These are phyloP conservation scores for Chrysolina oricalcia DNA, from an alignment of 2,888 invertebrate genomes.

Conservation along the genomic window DNA sequence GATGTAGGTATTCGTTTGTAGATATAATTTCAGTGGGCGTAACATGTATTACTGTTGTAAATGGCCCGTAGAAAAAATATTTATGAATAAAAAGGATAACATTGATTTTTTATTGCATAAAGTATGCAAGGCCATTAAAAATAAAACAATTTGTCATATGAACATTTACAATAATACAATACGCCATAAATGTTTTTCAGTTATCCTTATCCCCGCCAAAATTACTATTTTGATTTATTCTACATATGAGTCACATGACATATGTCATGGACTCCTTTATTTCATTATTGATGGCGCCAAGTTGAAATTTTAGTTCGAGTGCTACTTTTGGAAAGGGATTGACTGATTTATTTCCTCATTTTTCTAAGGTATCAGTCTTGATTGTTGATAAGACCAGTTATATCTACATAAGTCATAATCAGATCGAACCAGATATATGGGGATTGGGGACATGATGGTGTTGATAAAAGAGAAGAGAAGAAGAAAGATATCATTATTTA, in stretches of 20 bases:
- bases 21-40: background rate
- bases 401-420: background rate
- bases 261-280: constrained; percentile 70
- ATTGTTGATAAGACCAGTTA: background rate
- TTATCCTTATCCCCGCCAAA: constrained; percentile 29
- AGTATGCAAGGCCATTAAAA: background rate
- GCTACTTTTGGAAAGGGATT: background rate
- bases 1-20: no score
- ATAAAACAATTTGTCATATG: background rate
- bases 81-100: background rate
- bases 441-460: constrained; percentile 76
- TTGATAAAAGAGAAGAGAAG: constrained; percentile 73
- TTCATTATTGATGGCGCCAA: constrained; percentile 75
- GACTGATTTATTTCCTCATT: background rate
- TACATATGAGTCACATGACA: constrained; percentile 72
- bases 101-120: background rate
- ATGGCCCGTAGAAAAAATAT: background rate
- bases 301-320: background rate
- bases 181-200: background rate
- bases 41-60: background rate
- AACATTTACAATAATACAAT: background rate
- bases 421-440: constrained; percentile 61
- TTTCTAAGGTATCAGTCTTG: background rate
- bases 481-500: constrained; percentile 41
- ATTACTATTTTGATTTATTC: constrained; percentile 24